These are phyloP conservation scores for Aphelinus atriplicis DNA, from an alignment of 1,140 invertebrate species.

Conservation along the genomic window DNA sequence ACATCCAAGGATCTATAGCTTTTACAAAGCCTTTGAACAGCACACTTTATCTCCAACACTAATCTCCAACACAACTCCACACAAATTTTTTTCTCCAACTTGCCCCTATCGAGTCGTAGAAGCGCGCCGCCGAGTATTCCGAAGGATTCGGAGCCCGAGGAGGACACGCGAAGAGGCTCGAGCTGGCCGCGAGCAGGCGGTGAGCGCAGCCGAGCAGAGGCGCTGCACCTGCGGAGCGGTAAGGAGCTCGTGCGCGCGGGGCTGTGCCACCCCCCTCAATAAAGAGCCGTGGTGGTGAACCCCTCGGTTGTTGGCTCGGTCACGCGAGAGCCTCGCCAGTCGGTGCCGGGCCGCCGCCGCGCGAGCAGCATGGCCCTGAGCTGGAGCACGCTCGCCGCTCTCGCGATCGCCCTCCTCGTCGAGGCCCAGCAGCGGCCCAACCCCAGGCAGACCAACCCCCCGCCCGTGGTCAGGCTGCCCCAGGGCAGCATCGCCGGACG, in stretches of 20 bases:
- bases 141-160: too few species aligned
- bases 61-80: too few species aligned
- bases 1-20: too few species aligned
- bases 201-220: slow-evolving; percentile 1
- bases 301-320: too few species aligned
- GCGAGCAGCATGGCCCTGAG: background rate
- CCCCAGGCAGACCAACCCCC: slow-evolving; percentile 47
- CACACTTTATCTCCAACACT: too few species aligned
- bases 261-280: background rate
- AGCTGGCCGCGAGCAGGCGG: too few species aligned
- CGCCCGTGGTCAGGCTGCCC: slow-evolving; percentile 54
- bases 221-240: background rate
- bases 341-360: slow-evolving; percentile 32
- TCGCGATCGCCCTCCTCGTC: background rate
- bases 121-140: too few species aligned
- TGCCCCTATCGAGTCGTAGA: too few species aligned
- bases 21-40: too few species aligned
- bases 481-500: slow-evolving; percentile 59
- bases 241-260: too few species aligned
- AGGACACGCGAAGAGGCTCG: too few species aligned
- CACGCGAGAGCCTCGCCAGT: slow-evolving; percentile 6
- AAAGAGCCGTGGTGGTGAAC: background rate
- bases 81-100: too few species aligned
- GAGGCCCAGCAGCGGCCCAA: slow-evolving; percentile 48
- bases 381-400: background rate